Percentiles rank a stretch among this genome's conserved stretches.
Evolutionary conservation across 1,140 invertebrate genomes (phyloP).

Genomic region (Drosophila melanogaster): Release_6_plus_ISO1_MT NT_037436.4:13610501-13611000

Average conservation of each 20-base stretch:
- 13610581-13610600: not conserved
- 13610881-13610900: too few species aligned
- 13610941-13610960: not conserved
- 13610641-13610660: constrained; percentile 76
- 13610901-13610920: too few species aligned
- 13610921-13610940: too few species aligned
- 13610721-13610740: constrained; percentile 54
- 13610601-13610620: constrained; percentile 65
- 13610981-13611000: constrained; percentile 56
- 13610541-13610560: not conserved
- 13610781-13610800: too few species aligned
- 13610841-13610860: too few species aligned
- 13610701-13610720: constrained; percentile 80
- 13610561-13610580: not conserved
- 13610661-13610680: constrained; percentile 75
- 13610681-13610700: constrained; percentile 81
- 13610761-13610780: not conserved
- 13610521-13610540: constrained; percentile 40
- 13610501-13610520: constrained; percentile 74
- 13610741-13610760: constrained; percentile 4
- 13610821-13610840: too few species aligned
- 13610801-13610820: not conserved
- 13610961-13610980: constrained; percentile 12
- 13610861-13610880: too few species aligned
- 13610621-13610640: constrained; percentile 82